Evolutionary conservation across 1,140 invertebrate genomes (phyloP), one percentile per base, ranked within the genome.

Genomic region (Drosophila rufa): DNA sequence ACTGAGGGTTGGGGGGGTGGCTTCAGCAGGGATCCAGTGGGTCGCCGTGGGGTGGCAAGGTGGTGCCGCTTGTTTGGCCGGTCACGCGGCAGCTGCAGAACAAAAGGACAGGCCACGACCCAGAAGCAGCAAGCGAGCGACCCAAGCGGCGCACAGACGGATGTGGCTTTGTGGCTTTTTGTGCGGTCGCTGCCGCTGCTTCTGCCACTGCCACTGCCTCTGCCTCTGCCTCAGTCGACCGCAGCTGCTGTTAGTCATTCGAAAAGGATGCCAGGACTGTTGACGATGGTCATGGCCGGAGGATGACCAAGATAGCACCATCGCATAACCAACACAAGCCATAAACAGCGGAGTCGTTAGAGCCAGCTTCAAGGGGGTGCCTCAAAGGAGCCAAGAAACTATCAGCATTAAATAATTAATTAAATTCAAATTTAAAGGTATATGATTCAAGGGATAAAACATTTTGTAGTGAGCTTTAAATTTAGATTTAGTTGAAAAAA

Each of bases 81-180:
- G 81, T 85, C 81, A 90, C 85, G 85, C 85, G 75, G 79, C 81
- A 83, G 80, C 77, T 80, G 83, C 61, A 65, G 75, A 90, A 90
- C 85, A 90, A 90, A 73, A 90, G 81, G 79, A 50, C 77, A 79
- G 42, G 59, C 61, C 71, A 58, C 46, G 71, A 58, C 53, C 69
- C 69, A 51, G 33, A 45, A 71, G 64, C 42, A 22, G 43, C 50
- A 36, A 75, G 47, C 19, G 38, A 62, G 51, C 62, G 33, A 62
- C 50, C 58, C 76, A 50, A 85, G 66, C 75, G 64, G 76, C 61
- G 68, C 79, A 87, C 80, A 89, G 85, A 75, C 85, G 85, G 86
- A 90, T 90, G 85, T 90, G 85, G 85, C 81, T 90, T 87, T 90
- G 85, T 82, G 85, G 85, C 81, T 74, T 79, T 83, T 60, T 82